phyloP scores from a whole-genome alignment of 2,797 vertebrate genomes.

The Dendrocincla tyrannina region DNA sequence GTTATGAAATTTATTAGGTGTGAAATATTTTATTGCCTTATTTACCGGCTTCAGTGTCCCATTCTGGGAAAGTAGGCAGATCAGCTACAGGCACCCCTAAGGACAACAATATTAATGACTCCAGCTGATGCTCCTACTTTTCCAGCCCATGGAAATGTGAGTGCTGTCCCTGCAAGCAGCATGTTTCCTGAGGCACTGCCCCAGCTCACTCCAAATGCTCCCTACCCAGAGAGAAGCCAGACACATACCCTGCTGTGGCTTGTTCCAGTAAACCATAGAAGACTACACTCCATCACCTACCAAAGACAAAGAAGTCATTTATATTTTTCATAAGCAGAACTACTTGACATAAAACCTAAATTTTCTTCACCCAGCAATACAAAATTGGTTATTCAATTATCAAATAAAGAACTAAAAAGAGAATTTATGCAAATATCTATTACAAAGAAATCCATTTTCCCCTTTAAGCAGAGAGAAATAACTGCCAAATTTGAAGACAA shows the following conservation, averaged over 20 bases:
- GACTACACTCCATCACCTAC: neutral
- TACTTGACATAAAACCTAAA: neutral
- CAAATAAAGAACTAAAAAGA: neutral
- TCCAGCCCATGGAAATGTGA: conserved; percentile 38
- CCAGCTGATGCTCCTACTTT: conserved; percentile 47
- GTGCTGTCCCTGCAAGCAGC: neutral
- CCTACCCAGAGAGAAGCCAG: neutral
- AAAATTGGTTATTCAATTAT: neutral
- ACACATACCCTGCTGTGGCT: neutral
- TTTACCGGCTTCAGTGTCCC: conserved; percentile 24
- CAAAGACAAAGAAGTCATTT: neutral
- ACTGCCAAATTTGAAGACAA: neutral
- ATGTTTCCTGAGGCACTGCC: neutral
- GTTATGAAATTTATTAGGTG: conserved; percentile 48
- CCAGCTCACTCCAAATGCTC: neutral
- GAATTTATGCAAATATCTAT: neutral
- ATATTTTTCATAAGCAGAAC: neutral
- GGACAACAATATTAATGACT: conserved; percentile 46
- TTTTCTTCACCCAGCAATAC: neutral
- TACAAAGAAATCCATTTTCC: neutral
- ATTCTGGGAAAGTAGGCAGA: conserved; percentile 30
- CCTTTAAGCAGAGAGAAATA: neutral
- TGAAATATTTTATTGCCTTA: conserved; percentile 45
- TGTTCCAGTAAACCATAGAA: neutral
- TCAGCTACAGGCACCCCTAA: conserved; percentile 7